Conservation (phyloP, 2,888 invertebrate genomes). For the Urechis unicinctus region DNA sequence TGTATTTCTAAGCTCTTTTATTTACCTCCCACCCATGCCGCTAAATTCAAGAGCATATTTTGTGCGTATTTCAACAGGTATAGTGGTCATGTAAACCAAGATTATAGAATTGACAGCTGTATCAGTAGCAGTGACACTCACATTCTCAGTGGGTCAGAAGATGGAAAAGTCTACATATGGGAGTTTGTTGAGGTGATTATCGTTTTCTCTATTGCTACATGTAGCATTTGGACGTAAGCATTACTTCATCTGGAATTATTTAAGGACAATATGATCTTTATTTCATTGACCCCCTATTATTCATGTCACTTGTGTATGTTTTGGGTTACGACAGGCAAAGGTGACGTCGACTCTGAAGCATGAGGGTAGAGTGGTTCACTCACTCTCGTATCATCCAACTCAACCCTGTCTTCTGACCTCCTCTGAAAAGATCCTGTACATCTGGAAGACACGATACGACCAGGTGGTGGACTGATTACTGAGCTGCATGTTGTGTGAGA, state of each 20-base stretch:
- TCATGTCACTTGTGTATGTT: slow-evolving; percentile 5
- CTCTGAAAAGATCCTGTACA: slow-evolving; percentile 59
- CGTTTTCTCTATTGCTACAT: background rate
- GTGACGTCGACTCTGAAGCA: slow-evolving; percentile 52
- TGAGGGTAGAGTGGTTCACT: slow-evolving; percentile 64
- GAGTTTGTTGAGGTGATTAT: slow-evolving; percentile 67
- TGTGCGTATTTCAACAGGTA: slow-evolving; percentile 56
- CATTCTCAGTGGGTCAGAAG: slow-evolving; percentile 82
- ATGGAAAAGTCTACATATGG: slow-evolving; percentile 81
- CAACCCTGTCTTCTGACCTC: slow-evolving; percentile 68
- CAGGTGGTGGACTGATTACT: background rate
- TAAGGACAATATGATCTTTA: too few relatives aligned
- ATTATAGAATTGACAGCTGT: slow-evolving; percentile 81
- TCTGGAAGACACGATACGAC: slow-evolving; percentile 30
- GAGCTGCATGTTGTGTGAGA: too few relatives aligned
- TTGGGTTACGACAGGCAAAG: slow-evolving; percentile 52
- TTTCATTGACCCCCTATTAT: too few relatives aligned
- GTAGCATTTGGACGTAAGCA: too few relatives aligned
- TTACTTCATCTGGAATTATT: too few relatives aligned
- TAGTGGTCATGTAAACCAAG: slow-evolving; percentile 73
- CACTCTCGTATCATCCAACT: slow-evolving; percentile 75
- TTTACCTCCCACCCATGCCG: too few relatives aligned
- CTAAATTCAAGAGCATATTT: background rate
- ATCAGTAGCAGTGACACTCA: slow-evolving; percentile 77
- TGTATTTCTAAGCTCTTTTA: background rate